Percentiles rank a stretch among this genome's conserved stretches.
phyloP scores from a whole-genome alignment of 2,113 vertebrate species.

The Oxygymnocypris stewartii region DNA sequence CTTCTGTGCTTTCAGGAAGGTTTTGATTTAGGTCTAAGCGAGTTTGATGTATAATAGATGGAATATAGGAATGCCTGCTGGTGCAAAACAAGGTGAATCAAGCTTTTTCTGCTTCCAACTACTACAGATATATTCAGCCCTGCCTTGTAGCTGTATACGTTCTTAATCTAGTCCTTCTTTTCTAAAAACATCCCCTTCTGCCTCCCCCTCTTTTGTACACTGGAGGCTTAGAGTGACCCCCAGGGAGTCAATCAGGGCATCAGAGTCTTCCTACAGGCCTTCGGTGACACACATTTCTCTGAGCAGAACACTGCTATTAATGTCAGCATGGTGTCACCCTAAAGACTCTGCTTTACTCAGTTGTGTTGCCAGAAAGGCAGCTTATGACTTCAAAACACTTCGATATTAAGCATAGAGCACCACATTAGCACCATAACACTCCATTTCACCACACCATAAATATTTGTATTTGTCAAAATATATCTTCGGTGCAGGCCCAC shows the following conservation, averaged over 20 bases:
- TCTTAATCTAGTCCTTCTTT: constrained; percentile 26
- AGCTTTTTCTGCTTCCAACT: constrained; percentile 8
- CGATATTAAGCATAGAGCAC: constrained; percentile 1
- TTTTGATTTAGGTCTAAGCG: constrained; percentile 36
- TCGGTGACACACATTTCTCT: constrained; percentile 51
- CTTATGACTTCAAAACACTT: constrained; percentile 35
- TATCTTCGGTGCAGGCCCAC: not conserved
- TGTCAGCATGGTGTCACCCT: constrained; percentile 24
- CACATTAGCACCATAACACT: constrained; percentile 28
- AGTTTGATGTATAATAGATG: constrained; percentile 44
- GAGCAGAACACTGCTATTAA: constrained; percentile 49
- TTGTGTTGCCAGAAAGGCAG: constrained; percentile 40
- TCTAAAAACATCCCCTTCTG: not conserved
- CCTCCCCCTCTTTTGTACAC: constrained; percentile 34
- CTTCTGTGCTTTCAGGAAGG: constrained; percentile 15
- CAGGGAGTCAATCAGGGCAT: constrained; percentile 33
- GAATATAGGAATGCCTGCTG: constrained; percentile 29
- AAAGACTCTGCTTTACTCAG: constrained; percentile 31
- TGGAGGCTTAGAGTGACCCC: constrained; percentile 41
- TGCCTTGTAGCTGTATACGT: constrained; percentile 3
- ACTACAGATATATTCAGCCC: constrained; percentile 23
- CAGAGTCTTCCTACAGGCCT: constrained; percentile 42
- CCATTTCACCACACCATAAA: constrained; percentile 1
- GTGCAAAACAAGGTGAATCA: constrained; percentile 39
- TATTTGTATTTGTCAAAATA: not conserved